These are phyloP conservation scores for Lepas anatifera DNA, from an alignment of 2,888 invertebrate genomes.

Conservation along the genomic window DNA sequence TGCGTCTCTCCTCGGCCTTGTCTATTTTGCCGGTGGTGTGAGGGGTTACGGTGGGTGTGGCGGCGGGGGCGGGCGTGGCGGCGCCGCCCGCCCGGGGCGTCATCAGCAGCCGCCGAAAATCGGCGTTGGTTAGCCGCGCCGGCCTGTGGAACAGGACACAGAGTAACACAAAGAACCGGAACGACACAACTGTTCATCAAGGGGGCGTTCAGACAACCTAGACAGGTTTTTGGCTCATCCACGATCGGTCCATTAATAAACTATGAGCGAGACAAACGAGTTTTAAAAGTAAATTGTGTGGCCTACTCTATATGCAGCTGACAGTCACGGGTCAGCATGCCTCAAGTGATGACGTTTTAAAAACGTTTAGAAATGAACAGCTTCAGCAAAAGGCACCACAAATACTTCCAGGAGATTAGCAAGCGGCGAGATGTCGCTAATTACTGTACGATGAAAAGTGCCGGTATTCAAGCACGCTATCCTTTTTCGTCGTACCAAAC, in stretches of 20 bases:
- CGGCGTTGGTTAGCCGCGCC: constrained; percentile 72
- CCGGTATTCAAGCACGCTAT: background rate
- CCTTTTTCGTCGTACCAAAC: background rate
- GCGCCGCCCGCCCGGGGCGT: constrained; percentile 64
- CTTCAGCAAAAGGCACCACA: too few species aligned
- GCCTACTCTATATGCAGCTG: too few species aligned
- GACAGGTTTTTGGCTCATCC: background rate
- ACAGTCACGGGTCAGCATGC: too few species aligned
- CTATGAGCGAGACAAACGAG: too few species aligned
- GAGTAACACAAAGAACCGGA: background rate
- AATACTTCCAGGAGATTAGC: too few species aligned
- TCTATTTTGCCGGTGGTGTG: constrained; percentile 34
- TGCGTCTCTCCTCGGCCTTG: constrained; percentile 70
- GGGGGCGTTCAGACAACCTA: background rate
- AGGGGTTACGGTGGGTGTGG: constrained; percentile 32
- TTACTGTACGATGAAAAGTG: too few species aligned
- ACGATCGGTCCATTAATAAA: background rate
- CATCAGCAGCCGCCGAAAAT: constrained; percentile 90
- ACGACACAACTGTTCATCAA: background rate
- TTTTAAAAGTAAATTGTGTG: too few species aligned
- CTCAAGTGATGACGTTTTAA: too few species aligned
- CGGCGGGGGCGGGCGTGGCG: constrained; percentile 34
- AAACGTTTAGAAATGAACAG: too few species aligned
- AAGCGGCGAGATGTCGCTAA: too few species aligned
- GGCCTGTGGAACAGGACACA: constrained; percentile 14